Evolutionary conservation across 2,888 invertebrate genomes (phyloP), one percentile per base, ranked within the genome.

Genomic region (Brachyopa scutellaris): DNA sequence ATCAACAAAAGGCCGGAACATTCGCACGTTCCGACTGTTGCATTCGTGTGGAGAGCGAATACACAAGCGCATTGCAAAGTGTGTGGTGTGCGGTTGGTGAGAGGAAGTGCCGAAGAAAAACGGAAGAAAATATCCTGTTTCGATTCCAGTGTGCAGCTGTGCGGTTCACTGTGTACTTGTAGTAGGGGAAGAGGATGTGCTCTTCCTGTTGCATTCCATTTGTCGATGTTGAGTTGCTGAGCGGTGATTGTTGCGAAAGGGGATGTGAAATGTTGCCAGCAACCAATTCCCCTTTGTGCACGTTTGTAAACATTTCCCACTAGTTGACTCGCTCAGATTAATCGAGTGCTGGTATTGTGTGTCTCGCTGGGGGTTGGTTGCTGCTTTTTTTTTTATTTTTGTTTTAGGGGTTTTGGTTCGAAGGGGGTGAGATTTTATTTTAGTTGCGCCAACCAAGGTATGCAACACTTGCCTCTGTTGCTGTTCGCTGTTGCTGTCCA

Each of bases 1-100:
- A 84, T 85, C 84, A 85, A 85, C 85, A 84, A 84, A 74, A 70
- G 84, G 79, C 57, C 73, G 84, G 74, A 84, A 84, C 84, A 67
- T 53, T 77, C 59, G 53, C 70, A 77, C 69, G 82, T 72, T 74
- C 76, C 72, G 70, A 83, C 82, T 82, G 82, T 82, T 82, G 82
- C 82, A 82, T 82, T 82, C 29, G 21, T 64, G 36, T n/a, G 31
- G 59, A 17, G 66, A 74, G 67, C 19, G 45, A 62, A 29, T 57
- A 72, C 80, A 74, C 80, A 80, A 74, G 82, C 82, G 82, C 82
- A 76, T 70, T 76, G 62, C n/a, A 21, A 42, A 42, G 6, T 49
- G 13, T 47, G 19, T 3, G 11, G 47, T 23, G 59, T 9, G 19
- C 13, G n/a, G 38, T 13, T 26, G 21, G 64, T 38, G 64, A 38